Conservation (phyloP, 2,113 vertebrate species). For the Lontra canadensis region DNA sequence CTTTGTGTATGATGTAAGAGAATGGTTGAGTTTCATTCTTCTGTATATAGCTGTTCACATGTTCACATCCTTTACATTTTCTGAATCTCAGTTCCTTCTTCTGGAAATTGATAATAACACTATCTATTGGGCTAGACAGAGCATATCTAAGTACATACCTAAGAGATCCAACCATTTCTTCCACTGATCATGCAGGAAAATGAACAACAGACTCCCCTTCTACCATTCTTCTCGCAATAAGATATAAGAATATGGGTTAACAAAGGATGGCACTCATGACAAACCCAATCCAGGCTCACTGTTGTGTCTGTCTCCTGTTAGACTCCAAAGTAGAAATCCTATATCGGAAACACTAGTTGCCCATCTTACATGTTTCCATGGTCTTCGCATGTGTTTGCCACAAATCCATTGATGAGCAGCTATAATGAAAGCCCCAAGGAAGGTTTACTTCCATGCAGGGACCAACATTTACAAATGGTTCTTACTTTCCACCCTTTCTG, state of each 20-base stretch:
- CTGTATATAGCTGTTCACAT: not conserved
- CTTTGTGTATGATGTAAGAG: too few relatives aligned
- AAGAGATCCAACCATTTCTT: not conserved
- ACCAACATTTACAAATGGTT: not conserved
- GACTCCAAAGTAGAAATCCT: not conserved
- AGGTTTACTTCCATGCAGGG: not conserved
- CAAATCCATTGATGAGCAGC: not conserved
- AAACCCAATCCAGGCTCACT: not conserved
- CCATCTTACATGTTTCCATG: not conserved
- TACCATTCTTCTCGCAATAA: not conserved
- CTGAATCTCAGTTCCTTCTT: constrained; percentile 14
- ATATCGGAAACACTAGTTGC: not conserved
- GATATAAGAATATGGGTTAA: not conserved
- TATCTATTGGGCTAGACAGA: not conserved
- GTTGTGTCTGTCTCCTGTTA: not conserved
- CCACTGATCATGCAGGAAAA: not conserved
- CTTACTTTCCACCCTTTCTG: not conserved
- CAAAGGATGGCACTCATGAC: not conserved
- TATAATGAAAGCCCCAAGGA: not conserved
- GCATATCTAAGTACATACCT: not conserved
- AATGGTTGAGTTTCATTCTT: too few relatives aligned
- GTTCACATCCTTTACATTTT: not conserved
- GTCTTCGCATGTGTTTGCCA: not conserved
- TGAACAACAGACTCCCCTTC: not conserved
- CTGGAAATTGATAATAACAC: not conserved